Percentiles rank a stretch among this genome's conserved stretches.
These are phyloP conservation scores for Ametastegia equiseti DNA, from an alignment of 2,888 invertebrate species.

Conservation along the genomic window DNA sequence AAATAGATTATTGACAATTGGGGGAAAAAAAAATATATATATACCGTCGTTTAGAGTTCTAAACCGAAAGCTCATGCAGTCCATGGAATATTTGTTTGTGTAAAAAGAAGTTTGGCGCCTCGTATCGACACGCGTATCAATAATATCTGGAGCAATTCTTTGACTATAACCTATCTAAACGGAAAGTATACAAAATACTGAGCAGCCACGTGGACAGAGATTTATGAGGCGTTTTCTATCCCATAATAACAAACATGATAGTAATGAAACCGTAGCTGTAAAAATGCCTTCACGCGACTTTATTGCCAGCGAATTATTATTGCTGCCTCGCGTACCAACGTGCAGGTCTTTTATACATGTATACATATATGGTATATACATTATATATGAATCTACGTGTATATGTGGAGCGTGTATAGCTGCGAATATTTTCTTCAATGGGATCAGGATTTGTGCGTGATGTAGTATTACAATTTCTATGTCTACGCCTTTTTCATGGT, in stretches of 20 bases:
- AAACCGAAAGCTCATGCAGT: neutral
- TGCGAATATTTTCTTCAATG: slow-evolving; percentile 10
- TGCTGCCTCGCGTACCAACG: slow-evolving; percentile 34
- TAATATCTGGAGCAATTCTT: too few species aligned
- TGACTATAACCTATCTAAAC: neutral
- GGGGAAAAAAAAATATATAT: neutral
- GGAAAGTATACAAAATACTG: slow-evolving; percentile 14
- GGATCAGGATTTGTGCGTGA: neutral
- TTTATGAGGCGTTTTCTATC: slow-evolving; percentile 48
- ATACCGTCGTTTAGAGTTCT: neutral
- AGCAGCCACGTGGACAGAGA: slow-evolving; percentile 46
- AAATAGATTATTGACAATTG: slow-evolving; percentile 14
- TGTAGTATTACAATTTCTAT: neutral
- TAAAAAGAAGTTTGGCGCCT: slow-evolving; percentile 23
- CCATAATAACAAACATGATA: slow-evolving; percentile 49
- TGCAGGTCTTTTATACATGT: neutral
- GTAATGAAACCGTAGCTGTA: slow-evolving; percentile 48
- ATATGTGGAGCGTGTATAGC: neutral
- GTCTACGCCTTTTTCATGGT: neutral
- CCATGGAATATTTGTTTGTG: slow-evolving; percentile 24
- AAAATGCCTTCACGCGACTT: slow-evolving; percentile 47
- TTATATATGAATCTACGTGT: neutral
- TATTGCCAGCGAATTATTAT: slow-evolving; percentile 46
- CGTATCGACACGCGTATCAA: neutral
- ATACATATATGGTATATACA: neutral